Percentiles rank a stretch among this genome's conserved stretches.
phyloP scores from a whole-genome alignment of 2,113 vertebrate species.

The Platysteira castanea region DNA sequence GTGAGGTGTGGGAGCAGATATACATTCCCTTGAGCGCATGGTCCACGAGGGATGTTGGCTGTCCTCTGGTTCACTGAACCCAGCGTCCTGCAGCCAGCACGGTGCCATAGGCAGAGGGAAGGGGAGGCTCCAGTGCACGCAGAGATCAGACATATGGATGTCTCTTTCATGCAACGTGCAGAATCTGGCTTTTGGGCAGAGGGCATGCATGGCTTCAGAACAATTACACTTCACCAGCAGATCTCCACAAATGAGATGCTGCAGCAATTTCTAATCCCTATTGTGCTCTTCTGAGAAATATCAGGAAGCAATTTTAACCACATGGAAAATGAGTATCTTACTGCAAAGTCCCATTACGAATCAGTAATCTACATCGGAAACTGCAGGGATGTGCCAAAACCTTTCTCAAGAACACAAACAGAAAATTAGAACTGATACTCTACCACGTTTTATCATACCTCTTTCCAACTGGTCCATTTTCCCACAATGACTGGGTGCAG shows the following conservation, averaged over 20 bases:
- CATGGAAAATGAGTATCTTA: neutral
- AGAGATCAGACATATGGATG: neutral
- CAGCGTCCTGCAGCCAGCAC: neutral
- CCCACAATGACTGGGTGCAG: neutral
- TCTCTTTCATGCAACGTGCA: neutral
- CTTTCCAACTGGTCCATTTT: neutral
- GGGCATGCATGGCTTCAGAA: neutral
- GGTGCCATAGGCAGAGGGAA: neutral
- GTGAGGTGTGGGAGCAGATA: neutral
- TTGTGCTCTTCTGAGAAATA: conserved; percentile 8
- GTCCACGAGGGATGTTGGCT: neutral
- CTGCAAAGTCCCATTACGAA: neutral
- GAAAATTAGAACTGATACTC: neutral
- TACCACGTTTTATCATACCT: neutral
- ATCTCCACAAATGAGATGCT: neutral
- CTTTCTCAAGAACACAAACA: neutral
- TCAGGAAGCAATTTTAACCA: neutral
- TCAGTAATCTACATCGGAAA: neutral
- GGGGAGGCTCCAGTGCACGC: accelerated
- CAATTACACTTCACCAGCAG: neutral
- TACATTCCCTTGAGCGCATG: accelerated
- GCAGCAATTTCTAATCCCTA: neutral
- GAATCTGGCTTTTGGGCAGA: neutral
- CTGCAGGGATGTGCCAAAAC: neutral
- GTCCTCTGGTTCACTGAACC: neutral